Conservation (phyloP, 2,888 invertebrate genomes). For the Coremacera marginata region DNA sequence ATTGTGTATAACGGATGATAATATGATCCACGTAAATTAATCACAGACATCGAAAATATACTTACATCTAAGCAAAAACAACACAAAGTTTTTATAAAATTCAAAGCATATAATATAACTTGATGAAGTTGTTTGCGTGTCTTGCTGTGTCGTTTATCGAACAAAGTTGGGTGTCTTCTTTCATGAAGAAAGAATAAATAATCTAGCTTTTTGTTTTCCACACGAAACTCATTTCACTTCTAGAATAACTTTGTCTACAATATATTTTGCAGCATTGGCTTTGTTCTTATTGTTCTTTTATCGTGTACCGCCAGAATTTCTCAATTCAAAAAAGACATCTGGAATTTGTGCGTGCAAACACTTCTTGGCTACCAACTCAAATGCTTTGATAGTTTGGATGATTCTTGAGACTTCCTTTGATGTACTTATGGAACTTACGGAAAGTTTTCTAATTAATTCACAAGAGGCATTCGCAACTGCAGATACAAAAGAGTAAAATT, state of each 20-base stretch:
- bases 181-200: not conserved
- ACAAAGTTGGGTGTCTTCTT: slow-evolving; percentile 2
- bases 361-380: not conserved
- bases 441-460: slow-evolving; percentile 64
- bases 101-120: too few relatives aligned
- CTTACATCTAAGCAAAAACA: too few relatives aligned
- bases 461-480: slow-evolving; percentile 51
- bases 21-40: too few relatives aligned
- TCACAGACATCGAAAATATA: too few relatives aligned
- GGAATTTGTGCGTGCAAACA: not conserved
- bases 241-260: slow-evolving; percentile 11
- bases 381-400: slow-evolving; percentile 12
- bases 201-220: not conserved
- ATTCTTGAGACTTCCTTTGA: slow-evolving; percentile 14
- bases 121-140: too few relatives aligned
- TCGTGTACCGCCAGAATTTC: not conserved
- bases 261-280: not conserved
- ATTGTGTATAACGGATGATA: too few relatives aligned
- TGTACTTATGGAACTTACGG: slow-evolving; percentile 42
- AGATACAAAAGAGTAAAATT: slow-evolving; percentile 23
- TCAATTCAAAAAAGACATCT: not conserved
- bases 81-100: too few relatives aligned
- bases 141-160: not conserved
- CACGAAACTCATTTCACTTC: not conserved
- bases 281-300: not conserved